Percentiles rank a stretch among this genome's conserved stretches.
Conservation (phyloP, 2,797 vertebrate genomes). For the Linurgus olivaceus region DNA sequence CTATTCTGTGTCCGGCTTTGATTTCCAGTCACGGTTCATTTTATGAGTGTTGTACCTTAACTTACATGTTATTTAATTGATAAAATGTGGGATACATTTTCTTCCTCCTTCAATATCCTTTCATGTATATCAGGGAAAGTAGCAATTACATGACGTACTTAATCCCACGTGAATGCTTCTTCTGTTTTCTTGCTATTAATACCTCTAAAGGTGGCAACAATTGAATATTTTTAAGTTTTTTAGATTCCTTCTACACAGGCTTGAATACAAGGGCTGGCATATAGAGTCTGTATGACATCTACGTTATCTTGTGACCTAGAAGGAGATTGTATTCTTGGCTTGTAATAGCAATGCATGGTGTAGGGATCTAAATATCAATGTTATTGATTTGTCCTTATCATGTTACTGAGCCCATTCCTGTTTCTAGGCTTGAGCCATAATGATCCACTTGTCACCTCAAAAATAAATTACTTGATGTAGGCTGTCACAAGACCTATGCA, state of each 20-base stretch:
- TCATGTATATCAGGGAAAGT: not conserved
- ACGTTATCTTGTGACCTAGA: not conserved
- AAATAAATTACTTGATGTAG: constrained; percentile 15
- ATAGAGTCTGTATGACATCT: not conserved
- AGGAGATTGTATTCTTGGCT: not conserved
- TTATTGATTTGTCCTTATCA: constrained; percentile 29
- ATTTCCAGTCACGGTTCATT: not conserved
- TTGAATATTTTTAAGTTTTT: not conserved
- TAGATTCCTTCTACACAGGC: not conserved
- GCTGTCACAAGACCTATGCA: not conserved
- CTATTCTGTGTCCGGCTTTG: not conserved
- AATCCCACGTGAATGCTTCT: not conserved
- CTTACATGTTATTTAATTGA: not conserved
- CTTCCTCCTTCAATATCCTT: not conserved
- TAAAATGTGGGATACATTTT: not conserved
- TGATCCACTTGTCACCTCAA: not conserved
- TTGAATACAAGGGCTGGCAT: not conserved
- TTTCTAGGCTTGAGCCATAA: not conserved
- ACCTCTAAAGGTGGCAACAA: not conserved
- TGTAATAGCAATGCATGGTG: not conserved
- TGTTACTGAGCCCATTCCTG: constrained; percentile 6
- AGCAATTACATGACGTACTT: not conserved
- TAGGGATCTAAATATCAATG: constrained; percentile 18
- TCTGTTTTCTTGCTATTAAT: not conserved
- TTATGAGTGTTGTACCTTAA: not conserved